These are phyloP conservation scores for Pasiphila rectangulata DNA, from an alignment of 2,888 invertebrate genomes.

Conservation along the genomic window DNA sequence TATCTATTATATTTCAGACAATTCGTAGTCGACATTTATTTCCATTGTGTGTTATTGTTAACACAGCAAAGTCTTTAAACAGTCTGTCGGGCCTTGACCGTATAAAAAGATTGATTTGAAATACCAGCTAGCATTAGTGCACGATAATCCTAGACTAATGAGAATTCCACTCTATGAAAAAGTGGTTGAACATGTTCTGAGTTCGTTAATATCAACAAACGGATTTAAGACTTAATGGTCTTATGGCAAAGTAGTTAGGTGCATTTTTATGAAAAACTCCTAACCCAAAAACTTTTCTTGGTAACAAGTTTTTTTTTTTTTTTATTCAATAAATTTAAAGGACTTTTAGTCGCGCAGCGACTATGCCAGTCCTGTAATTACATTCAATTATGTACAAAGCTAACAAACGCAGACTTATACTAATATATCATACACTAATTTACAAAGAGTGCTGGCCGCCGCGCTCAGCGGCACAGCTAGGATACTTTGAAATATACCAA, in stretches of 20 bases:
- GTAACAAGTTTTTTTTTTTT: no score
- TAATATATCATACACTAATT: no score
- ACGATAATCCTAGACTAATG: constrained; percentile 24
- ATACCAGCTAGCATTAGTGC: constrained; percentile 19
- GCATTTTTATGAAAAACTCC: no score
- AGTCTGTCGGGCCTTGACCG: constrained; percentile 23
- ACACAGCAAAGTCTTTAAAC: constrained; percentile 4
- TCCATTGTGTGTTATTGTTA: constrained; percentile 7
- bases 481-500: no score
- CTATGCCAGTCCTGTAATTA: no score
- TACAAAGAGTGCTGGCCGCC: no score
- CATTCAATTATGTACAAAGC: no score
- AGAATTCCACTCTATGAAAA: constrained; percentile 22
- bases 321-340: no score
- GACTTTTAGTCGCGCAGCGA: no score
- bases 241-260: not conserved
- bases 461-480: no score
- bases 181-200: constrained; percentile 20
- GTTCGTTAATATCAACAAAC: constrained; percentile 3
- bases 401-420: no score
- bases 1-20: not conserved
- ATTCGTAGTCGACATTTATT: not conserved
- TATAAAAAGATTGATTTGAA: constrained; percentile 23
- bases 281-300: no score
- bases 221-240: constrained; percentile 1